Evolutionary conservation across 2,113 vertebrate species (phyloP).

Genomic region (Pollachius pollachius): DNA sequence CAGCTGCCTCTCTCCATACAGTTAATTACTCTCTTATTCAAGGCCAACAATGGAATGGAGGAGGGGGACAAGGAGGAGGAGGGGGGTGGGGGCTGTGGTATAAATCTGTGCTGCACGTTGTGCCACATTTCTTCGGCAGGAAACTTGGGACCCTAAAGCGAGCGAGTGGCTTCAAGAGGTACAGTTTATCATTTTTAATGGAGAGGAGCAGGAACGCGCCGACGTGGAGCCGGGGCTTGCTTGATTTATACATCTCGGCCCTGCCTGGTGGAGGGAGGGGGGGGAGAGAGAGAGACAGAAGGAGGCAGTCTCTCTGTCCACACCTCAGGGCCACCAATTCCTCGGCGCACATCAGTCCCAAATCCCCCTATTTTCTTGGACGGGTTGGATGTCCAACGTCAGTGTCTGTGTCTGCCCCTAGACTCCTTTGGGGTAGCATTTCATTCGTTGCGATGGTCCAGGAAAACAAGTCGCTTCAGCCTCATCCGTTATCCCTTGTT

Average conservation of each 20-base stretch:
- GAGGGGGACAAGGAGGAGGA: neutral
- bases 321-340: conserved; percentile 32
- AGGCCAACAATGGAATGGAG: conserved; percentile 56
- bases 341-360: neutral
- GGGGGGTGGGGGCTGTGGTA: conserved; percentile 38
- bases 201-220: conserved; percentile 68
- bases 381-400: too few relatives aligned
- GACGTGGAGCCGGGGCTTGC: conserved; percentile 47
- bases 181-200: conserved; percentile 77
- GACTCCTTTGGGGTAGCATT: neutral
- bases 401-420: conserved; percentile 21
- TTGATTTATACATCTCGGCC: conserved; percentile 60
- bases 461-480: neutral
- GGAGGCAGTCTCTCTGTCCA: conserved; percentile 59
- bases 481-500: conserved; percentile 11
- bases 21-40: conserved; percentile 76
- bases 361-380: too few relatives aligned
- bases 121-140: conserved; percentile 43
- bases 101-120: conserved; percentile 56
- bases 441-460: neutral
- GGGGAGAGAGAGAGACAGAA: too few relatives aligned
- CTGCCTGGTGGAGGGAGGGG: conserved; percentile 25
- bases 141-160: conserved; percentile 65
- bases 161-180: conserved; percentile 65
- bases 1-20: conserved; percentile 57